These are phyloP conservation scores for Schrankia costaestrigalis DNA, from an alignment of 2,888 invertebrate species.

Conservation along the genomic window DNA sequence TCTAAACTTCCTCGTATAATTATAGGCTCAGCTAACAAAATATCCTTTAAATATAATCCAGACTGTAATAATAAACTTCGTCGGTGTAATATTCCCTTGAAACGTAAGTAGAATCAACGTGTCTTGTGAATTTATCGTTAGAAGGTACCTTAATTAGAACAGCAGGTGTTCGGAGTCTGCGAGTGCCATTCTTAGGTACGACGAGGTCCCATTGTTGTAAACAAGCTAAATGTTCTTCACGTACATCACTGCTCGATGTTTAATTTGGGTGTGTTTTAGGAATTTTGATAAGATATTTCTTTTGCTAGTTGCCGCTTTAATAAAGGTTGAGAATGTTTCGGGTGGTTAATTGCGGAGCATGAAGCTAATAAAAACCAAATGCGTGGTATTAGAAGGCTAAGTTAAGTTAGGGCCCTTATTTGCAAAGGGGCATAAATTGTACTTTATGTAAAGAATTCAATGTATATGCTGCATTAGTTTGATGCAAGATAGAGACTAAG, in stretches of 20 bases:
- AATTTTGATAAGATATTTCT: too few species aligned
- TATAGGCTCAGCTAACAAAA: conserved; percentile 24
- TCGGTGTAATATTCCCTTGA: conserved; percentile 22
- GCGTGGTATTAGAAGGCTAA: too few species aligned
- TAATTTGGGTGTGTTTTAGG: too few species aligned
- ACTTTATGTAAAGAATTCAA: too few species aligned
- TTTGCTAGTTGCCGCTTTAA: too few species aligned
- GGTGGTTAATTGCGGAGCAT: too few species aligned
- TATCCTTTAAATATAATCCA: conserved; percentile 24
- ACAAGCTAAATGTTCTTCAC: conserved; percentile 2
- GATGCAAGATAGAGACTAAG: too few species aligned
- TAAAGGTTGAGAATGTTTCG: too few species aligned
- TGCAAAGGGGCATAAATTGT: too few species aligned
- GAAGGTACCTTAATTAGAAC: conserved; percentile 36
- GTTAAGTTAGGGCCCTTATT: too few species aligned
- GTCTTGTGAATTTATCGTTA: conserved; percentile 31
- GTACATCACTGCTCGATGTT: conserved; percentile 9
- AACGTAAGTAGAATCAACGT: conserved; percentile 16
- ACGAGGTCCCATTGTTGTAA: conserved; percentile 18
- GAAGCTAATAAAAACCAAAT: too few species aligned
- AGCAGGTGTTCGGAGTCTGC: conserved; percentile 32
- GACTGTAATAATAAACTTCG: conserved; percentile 23
- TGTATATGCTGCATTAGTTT: too few species aligned
- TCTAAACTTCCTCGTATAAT: conserved; percentile 20
- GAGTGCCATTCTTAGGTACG: conserved; percentile 17